Evolutionary conservation across 2,797 vertebrate genomes (phyloP).

Genomic region (Notoglanidium macrostoma): DNA sequence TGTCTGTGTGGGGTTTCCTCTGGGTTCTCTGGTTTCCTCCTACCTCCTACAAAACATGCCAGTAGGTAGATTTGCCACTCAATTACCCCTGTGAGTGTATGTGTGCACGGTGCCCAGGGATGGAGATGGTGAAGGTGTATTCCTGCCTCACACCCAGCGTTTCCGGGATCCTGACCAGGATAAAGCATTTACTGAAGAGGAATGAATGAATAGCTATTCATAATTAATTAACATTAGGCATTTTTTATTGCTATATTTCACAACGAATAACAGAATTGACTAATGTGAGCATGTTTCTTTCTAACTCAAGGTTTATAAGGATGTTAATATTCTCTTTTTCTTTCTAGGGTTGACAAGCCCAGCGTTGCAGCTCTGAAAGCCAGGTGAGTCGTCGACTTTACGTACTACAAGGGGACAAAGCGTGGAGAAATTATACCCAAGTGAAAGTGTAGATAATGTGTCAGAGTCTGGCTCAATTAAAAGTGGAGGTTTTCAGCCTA

Average conservation of each 20-base stretch:
- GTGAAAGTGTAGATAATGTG: background rate
- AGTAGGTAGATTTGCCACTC: background rate
- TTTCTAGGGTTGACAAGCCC: slow-evolving; percentile 92
- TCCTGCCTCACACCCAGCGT: background rate
- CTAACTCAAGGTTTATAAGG: background rate
- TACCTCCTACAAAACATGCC: background rate
- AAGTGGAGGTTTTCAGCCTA: background rate
- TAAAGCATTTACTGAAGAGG: background rate
- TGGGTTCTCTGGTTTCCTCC: background rate
- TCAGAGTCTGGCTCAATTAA: background rate
- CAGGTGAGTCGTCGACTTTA: slow-evolving; percentile 80
- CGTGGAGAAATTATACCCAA: background rate
- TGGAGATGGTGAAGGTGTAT: background rate
- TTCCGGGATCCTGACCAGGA: background rate
- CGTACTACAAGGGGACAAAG: too few relatives aligned
- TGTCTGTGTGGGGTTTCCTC: background rate
- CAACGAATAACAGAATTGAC: background rate
- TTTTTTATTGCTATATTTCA: background rate
- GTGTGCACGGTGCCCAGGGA: background rate
- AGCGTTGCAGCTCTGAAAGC: slow-evolving; percentile 86
- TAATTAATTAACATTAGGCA: background rate
- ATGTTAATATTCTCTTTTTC: slow-evolving; percentile 35
- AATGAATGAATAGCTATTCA: background rate
- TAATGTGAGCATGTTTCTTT: background rate
- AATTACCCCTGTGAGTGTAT: background rate